A percentile compares a stretch with the other conserved stretches of the same genome.
Conservation (phyloP, 1,140 invertebrate genomes). For the Euborellia annulipes region DNA sequence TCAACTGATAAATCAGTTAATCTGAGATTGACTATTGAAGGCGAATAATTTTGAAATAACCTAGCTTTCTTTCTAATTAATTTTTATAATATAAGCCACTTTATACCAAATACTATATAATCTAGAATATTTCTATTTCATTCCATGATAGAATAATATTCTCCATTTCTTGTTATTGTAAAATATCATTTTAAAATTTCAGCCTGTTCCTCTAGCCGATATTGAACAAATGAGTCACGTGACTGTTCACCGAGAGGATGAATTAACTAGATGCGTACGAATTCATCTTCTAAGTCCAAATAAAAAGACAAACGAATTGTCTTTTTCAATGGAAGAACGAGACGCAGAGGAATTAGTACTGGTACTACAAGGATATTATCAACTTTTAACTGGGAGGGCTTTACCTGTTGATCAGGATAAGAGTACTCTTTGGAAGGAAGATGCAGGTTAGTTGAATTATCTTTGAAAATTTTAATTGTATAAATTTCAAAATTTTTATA, state of each 20-base stretch:
- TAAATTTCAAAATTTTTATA: background rate
- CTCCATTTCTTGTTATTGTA: too few relatives aligned
- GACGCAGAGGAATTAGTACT: constrained; percentile 71
- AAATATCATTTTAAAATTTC: constrained; percentile 22
- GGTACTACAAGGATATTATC: constrained; percentile 56
- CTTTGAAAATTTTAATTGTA: background rate
- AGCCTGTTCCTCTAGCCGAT: constrained; percentile 63
- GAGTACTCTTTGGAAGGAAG: constrained; percentile 37
- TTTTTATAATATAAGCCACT: constrained; percentile 2
- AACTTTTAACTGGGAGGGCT: constrained; percentile 40
- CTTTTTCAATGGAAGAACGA: constrained; percentile 61
- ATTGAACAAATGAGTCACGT: constrained; percentile 60
- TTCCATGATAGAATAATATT: too few relatives aligned
- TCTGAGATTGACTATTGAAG: too few relatives aligned
- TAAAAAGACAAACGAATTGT: constrained; percentile 32
- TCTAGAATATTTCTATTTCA: too few relatives aligned
- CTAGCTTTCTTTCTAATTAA: constrained; percentile 3
- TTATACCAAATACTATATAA: background rate
- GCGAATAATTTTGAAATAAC: too few relatives aligned
- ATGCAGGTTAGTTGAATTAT: constrained; percentile 34
- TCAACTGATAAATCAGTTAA: too few relatives aligned
- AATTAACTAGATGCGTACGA: constrained; percentile 40
- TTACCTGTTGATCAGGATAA: constrained; percentile 41
- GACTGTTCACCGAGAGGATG: constrained; percentile 53
- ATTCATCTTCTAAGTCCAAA: constrained; percentile 23